These are phyloP conservation scores for Drosophila fungiperda DNA, from an alignment of 2,888 invertebrate species.

Conservation along the genomic window DNA sequence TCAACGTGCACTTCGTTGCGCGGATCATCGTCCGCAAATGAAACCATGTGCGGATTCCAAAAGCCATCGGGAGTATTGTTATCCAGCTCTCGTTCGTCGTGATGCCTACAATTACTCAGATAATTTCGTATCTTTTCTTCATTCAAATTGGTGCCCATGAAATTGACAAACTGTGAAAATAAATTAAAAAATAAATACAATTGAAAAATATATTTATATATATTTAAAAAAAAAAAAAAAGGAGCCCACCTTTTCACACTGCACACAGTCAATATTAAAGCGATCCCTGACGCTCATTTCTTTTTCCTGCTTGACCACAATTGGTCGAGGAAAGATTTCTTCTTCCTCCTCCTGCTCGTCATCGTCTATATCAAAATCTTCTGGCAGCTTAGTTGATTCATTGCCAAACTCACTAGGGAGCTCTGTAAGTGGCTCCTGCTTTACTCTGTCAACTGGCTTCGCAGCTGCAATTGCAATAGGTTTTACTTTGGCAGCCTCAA, in stretches of 20 bases:
- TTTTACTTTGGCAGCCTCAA: constrained; percentile 21
- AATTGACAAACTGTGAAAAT: constrained; percentile 73
- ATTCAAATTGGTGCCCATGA: constrained; percentile 71
- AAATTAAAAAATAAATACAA: background rate
- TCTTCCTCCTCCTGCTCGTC: constrained; percentile 49
- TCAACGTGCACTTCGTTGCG: constrained; percentile 81
- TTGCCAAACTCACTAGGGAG: constrained; percentile 44
- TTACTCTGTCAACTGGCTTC: constrained; percentile 11
- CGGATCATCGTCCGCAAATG: constrained; percentile 80
- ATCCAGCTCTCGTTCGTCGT: constrained; percentile 52
- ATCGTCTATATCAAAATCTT: constrained; percentile 56
- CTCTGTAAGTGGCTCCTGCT: constrained; percentile 57
- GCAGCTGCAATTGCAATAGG: background rate
- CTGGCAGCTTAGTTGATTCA: constrained; percentile 63
- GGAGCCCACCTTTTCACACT: constrained; percentile 70
- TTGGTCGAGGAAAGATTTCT: constrained; percentile 68
- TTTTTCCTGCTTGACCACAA: constrained; percentile 58
- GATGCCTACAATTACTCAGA: constrained; percentile 75
- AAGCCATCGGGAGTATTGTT: constrained; percentile 81
- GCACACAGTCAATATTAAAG: constrained; percentile 69
- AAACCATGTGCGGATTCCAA: constrained; percentile 83
- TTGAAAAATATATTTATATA: background rate
- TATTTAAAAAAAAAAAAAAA: background rate
- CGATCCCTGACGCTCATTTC: constrained; percentile 54
- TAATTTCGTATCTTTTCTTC: constrained; percentile 75